phyloP scores from a whole-genome alignment of 2,797 vertebrate genomes.

The Carduelis carduelis region DNA sequence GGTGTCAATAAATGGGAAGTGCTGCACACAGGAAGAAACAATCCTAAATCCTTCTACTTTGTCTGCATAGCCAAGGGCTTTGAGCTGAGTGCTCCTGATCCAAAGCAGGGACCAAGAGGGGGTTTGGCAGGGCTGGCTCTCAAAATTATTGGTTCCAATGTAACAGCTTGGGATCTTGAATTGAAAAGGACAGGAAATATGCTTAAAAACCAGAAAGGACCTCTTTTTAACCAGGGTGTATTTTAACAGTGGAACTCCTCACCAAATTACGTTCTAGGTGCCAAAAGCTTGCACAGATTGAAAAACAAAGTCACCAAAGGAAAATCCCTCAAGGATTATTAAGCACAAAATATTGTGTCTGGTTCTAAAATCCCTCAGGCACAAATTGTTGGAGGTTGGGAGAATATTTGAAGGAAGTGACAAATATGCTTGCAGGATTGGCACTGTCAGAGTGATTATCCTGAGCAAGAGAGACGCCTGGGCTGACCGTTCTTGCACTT shows the following conservation, averaged over 20 bases:
- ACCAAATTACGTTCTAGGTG: background rate
- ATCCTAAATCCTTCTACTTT: background rate
- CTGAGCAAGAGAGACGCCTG: background rate
- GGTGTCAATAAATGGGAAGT: background rate
- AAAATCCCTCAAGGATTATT: conserved; percentile 26
- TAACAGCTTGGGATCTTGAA: background rate
- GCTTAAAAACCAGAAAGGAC: background rate
- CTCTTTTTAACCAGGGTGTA: background rate
- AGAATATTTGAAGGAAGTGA: conserved; percentile 31
- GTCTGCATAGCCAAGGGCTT: background rate
- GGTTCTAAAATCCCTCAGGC: conserved; percentile 29
- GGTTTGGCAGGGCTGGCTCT: background rate
- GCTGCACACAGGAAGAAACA: background rate
- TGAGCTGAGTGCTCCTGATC: background rate
- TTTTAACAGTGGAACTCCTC: conserved; percentile 19
- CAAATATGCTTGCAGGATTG: background rate
- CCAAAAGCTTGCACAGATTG: background rate
- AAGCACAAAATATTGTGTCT: conserved; percentile 33
- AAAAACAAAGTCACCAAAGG: conserved; percentile 21
- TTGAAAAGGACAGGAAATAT: background rate
- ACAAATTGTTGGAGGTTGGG: background rate
- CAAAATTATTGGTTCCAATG: background rate
- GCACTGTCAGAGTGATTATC: background rate
- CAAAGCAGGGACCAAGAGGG: background rate
- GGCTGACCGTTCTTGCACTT: conserved; percentile 28